These are phyloP conservation scores for Cairina moschata DNA, from an alignment of 2,113 vertebrate species.

Conservation along the genomic window DNA sequence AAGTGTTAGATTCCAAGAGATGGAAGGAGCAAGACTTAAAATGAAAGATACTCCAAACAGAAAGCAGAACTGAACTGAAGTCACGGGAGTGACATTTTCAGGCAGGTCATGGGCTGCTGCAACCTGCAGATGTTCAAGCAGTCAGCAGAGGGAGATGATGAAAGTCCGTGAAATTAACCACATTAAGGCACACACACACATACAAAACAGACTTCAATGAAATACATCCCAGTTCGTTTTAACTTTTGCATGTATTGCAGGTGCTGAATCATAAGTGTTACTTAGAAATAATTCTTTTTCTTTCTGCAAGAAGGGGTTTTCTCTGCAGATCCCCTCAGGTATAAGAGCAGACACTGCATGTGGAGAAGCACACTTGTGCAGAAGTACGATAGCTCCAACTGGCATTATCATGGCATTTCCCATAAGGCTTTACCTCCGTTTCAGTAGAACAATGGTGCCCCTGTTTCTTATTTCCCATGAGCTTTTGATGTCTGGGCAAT, in stretches of 20 bases:
- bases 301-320: not conserved
- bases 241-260: not conserved
- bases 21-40: not conserved
- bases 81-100: not conserved
- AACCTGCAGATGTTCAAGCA: not conserved
- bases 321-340: not conserved
- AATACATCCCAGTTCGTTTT: not conserved
- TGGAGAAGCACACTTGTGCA: not conserved
- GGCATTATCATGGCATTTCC: conserved; percentile 69
- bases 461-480: conserved; percentile 3
- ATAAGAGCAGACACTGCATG: not conserved
- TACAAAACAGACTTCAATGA: not conserved
- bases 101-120: not conserved
- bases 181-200: not conserved
- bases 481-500: not conserved
- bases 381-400: not conserved
- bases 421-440: conserved; percentile 51
- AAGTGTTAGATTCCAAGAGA: not conserved
- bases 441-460: not conserved
- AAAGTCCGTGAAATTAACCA: not conserved
- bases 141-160: conserved; percentile 40
- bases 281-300: not conserved
- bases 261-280: not conserved
- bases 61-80: not conserved
- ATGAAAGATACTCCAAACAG: not conserved